Base-by-base conservation (phyloP, 2,888 invertebrate genomes). In the Lacanobia oleracea region DNA sequence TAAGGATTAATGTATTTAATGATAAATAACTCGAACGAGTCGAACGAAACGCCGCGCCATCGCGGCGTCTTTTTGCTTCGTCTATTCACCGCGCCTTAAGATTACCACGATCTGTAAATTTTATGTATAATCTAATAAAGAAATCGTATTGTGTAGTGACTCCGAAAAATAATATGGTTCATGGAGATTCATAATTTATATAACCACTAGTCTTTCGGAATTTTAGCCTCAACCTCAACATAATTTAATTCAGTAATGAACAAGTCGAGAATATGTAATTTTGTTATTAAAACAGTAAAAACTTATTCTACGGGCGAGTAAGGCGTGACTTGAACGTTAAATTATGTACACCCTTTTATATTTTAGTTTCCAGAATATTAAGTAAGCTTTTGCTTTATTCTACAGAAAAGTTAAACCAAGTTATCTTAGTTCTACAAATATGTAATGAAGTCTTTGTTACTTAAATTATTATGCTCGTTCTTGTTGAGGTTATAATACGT, bases 281-380 rank as follows among this genome's bases (percentile, higher is more conserved):
- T 61, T 50, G 74, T 64, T 80, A 50, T 33, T 81, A 60, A 62
- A 78, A 57, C 48, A n/a, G 53, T 57, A 67, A 67, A 61, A 79
- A 68, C 62, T 68, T 79, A 60, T 63, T 51, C 64, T 8, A 37
- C 60, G 12, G 64, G 68, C 59, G 53, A 65, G 57, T 40, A 51
- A 63, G 40, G n/a, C 68, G 68, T 75, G 63, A 57, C 37, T 68
- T 60, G 59, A 68, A 61, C 21, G 62, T 68, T 72, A 61, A 67
- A 71, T 71, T 64, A 84, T 66, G 65, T 66, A 64, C 77, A 82
- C 16, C 64, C 51, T 71, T 82, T 82, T 37, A 57, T 64, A 53
- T 78, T 78, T 56, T 61, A 82, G 63, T 82, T 77, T 54, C 54
- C 18, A 78, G 72, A 82, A 67, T 82, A 82, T 67, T 45, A 79